Base-by-base conservation (phyloP, 2,113 vertebrate genomes). In the Oncorhynchus mykiss region DNA sequence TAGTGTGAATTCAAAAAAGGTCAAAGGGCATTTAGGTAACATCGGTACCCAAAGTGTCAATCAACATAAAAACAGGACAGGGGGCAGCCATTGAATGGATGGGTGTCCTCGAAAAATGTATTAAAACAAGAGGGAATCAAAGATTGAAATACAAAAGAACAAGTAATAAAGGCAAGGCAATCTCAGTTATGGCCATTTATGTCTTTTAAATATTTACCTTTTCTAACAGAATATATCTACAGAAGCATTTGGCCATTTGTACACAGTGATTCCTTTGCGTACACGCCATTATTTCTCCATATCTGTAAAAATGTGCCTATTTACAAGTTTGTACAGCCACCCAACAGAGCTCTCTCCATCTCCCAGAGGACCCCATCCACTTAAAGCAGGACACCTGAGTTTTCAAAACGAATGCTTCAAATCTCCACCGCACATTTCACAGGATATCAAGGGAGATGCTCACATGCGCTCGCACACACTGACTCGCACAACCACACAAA, bases 361-460 rank as follows among this genome's bases (percentile, higher is more conserved):
- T 94, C 94, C 93, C 91, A 93, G 88, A 88, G 83, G 72, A 92
- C 86, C 90, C 88, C 83, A 88, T 91, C 93, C 80, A 89, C 91
- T 92, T 93, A 92, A 96, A 95, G 95, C 94, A 94, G 91, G 92
- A 95, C 97, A 97, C 97, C 97, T 97, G 97, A 99, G 97, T 92
- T 95, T 95, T 95, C 94, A 90, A 90, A 92, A 91, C 92, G 82
- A 93, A 93, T 48, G 82, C 93, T 93, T 93, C 90, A 79, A 92
- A 92, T 72, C 92, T 88, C 90, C 93, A 92, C 94, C 88, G 87
- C 92, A 95, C 92, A 88, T 85, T 91, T 94, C 83, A 75, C 91
- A 90, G 92, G 92, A 91, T 88, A 91, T 91, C 88, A 76, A 90
- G 49, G 27, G 48, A 54, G 60, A 16, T 25, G 72, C 69, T n/a